Evolutionary conservation across 2,797 vertebrate genomes (phyloP), one percentile per base, ranked within the genome.

Genomic region (Peromyscus nudipes): DNA sequence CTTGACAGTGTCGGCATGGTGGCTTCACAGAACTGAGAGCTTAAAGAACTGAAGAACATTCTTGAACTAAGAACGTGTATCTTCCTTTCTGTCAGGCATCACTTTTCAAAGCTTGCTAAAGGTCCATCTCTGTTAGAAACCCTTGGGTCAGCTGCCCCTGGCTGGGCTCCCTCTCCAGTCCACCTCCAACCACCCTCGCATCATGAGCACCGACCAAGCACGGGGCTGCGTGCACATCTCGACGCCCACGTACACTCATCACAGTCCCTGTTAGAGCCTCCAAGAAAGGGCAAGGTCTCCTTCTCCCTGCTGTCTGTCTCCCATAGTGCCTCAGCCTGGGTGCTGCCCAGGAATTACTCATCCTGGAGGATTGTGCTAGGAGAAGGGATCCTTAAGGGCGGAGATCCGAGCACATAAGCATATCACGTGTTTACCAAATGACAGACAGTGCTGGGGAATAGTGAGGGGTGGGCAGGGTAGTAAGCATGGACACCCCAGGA

Each of bases 331-430:
- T 57, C 73, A 76, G 77, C 79, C n/a, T 64, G 86, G 43, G 49
- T n/a, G 12, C 71, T 27, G n/a, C 77, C 65, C 31, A 46, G 69
- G 49, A 69, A 73, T 91, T 34, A 76, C 92, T 86, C 85, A 77
- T 69, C 80, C 57, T 46, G 12, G 57, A n/a, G 75, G 4, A 29
- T 40, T 9, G 5, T 10, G 82, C 83, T 83, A 92, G 60, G 85
- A 89, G 89, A 76, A 0, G 1, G n/a, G 49, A 57, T 65, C 29
- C 69, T 82, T 85, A 23, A 71, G 71, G 89, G 60, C 84, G 19
- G 92, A 93, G 52, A 71, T 52, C 40, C 0, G 52, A 29, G 75
- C 62, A 25, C 43, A 65, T 10, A 46, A 62, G 43, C 21, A 3
- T 4, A 11, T 83, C 69, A n/a, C 57, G 1, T 67, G 60, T 34